Percentiles rank a stretch among this genome's conserved stretches.
These are phyloP conservation scores for Alitta virens DNA, from an alignment of 2,888 invertebrate species.

Conservation along the genomic window DNA sequence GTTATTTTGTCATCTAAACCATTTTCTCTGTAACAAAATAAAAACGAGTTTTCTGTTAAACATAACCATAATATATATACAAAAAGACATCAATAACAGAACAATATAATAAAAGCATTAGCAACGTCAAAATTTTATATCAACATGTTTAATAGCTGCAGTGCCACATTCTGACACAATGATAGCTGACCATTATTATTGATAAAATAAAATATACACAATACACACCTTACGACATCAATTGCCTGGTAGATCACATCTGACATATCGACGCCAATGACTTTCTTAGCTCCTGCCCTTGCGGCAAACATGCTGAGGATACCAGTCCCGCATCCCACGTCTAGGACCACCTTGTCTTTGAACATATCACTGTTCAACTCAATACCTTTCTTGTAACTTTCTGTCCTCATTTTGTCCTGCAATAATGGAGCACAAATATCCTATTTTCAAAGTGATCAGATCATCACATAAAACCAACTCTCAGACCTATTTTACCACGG, in stretches of 20 bases:
- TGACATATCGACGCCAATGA: conserved; percentile 59
- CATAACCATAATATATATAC: too few relatives aligned
- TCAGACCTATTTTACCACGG: too few relatives aligned
- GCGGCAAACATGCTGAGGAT: conserved; percentile 88
- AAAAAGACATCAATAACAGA: too few relatives aligned
- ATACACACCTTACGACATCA: conserved; percentile 56
- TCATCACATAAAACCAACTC: too few relatives aligned
- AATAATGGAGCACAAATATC: neutral
- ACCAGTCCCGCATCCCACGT: conserved; percentile 63
- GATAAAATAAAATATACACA: neutral
- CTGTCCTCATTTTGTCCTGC: conserved; percentile 66
- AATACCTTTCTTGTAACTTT: conserved; percentile 82
- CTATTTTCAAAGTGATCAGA: too few relatives aligned
- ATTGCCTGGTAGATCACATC: conserved; percentile 59
- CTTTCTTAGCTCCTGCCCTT: conserved; percentile 82
- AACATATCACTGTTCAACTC: conserved; percentile 71
- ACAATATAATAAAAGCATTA: too few relatives aligned
- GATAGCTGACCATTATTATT: too few relatives aligned
- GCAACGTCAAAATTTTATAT: too few relatives aligned
- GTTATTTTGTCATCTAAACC: conserved; percentile 71
- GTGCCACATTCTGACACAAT: too few relatives aligned
- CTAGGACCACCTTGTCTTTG: conserved; percentile 70
- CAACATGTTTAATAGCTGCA: too few relatives aligned
- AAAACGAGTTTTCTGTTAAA: too few relatives aligned
- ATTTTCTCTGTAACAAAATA: conserved; percentile 64